phyloP scores from a whole-genome alignment of 2,113 vertebrate genomes.

The cattle (Bos taurus) region ARS-UCD2.0 NC_037351.1:61012501-61013000 shows the following conservation, averaged over 20 bases:
- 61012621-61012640: fast-evolving
- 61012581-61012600: fast-evolving
- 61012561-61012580: neutral
- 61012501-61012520: neutral
- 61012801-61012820: neutral
- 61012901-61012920: neutral
- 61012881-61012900: neutral
- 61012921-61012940: neutral
- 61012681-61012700: fast-evolving
- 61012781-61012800: neutral
- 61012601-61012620: fast-evolving
- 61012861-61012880: neutral
- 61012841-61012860: neutral
- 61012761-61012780: neutral
- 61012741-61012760: neutral
- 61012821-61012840: neutral
- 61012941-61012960: neutral
- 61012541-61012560: neutral
- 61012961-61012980: neutral
- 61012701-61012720: fast-evolving
- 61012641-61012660: neutral
- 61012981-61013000: neutral
- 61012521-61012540: neutral
- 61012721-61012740: neutral
- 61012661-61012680: fast-evolving